Evolutionary conservation across 2,888 invertebrate genomes (phyloP).

Genomic region (Vesta saturnalis): DNA sequence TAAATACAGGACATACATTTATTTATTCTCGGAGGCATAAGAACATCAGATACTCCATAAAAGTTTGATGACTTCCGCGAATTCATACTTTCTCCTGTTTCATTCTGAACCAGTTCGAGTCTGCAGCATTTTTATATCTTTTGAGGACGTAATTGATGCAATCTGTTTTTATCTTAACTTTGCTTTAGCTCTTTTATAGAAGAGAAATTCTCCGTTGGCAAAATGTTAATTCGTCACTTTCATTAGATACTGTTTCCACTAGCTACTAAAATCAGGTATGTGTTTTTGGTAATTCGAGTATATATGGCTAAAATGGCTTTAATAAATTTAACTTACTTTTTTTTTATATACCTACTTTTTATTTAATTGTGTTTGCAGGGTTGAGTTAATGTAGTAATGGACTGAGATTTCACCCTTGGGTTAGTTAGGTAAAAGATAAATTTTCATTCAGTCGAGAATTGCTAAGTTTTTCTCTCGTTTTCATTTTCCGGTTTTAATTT

Average conservation of each 20-base stretch:
- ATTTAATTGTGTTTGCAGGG: constrained; percentile 12
- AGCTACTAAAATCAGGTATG: not conserved
- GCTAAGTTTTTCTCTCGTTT: constrained; percentile 51
- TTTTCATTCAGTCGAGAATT: constrained; percentile 32
- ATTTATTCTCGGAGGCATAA: constrained; percentile 36
- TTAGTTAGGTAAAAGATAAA: constrained; percentile 41
- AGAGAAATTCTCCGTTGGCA: not conserved
- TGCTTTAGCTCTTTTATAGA: constrained; percentile 17
- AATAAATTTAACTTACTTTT: not conserved
- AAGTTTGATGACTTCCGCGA: constrained; percentile 35
- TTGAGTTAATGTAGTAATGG: constrained; percentile 21
- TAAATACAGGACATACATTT: constrained; percentile 29
- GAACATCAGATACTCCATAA: constrained; percentile 33
- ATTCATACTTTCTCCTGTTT: constrained; percentile 28
- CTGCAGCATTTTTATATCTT: constrained; percentile 29
- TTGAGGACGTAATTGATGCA: constrained; percentile 22
- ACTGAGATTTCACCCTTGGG: constrained; percentile 20
- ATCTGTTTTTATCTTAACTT: constrained; percentile 26
- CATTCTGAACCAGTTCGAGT: constrained; percentile 21
- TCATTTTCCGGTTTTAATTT: constrained; percentile 50
- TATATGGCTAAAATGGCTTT: constrained; percentile 1
- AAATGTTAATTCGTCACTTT: not conserved
- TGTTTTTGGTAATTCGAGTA: not conserved
- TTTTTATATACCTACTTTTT: no score
- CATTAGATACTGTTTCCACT: not conserved